Evolutionary conservation across 1,140 invertebrate species (phyloP).

Genomic region (Drosophila bocki): DNA sequence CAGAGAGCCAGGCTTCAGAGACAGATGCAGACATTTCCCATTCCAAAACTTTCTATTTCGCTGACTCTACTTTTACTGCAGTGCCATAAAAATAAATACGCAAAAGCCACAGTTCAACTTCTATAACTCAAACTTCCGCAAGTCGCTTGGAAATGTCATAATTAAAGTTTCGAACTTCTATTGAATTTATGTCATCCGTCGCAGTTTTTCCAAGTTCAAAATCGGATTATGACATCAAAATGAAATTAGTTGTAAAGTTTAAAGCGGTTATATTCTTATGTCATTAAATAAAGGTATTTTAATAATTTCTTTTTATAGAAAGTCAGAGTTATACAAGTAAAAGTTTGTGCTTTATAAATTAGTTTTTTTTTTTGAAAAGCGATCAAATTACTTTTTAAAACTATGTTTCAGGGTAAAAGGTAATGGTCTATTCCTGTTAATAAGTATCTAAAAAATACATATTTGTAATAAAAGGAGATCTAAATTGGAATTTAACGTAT

Average conservation of each 20-base stretch:
- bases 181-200: not conserved
- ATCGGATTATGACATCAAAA: not conserved
- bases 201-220: not conserved
- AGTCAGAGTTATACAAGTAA: too few species aligned
- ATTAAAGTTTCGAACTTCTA: not conserved
- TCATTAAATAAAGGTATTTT: not conserved
- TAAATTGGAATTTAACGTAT: too few species aligned
- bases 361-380: too few species aligned
- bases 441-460: too few species aligned
- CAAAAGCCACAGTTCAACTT: slow-evolving; percentile 28
- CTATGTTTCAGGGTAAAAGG: too few species aligned
- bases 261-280: not conserved
- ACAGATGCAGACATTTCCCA: slow-evolving; percentile 57
- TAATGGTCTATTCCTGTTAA: too few species aligned
- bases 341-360: too few species aligned
- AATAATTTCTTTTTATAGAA: too few species aligned
- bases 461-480: too few species aligned
- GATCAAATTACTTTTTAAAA: too few species aligned
- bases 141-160: slow-evolving; percentile 5
- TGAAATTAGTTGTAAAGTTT: not conserved
- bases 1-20: slow-evolving; percentile 27
- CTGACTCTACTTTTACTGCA: slow-evolving; percentile 37
- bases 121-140: slow-evolving; percentile 21
- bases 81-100: slow-evolving; percentile 13
- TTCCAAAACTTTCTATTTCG: slow-evolving; percentile 59